Evolutionary conservation across 2,113 vertebrate genomes (phyloP), one percentile per base, ranked within the genome.

Genomic region (Otocyon megalotis): DNA sequence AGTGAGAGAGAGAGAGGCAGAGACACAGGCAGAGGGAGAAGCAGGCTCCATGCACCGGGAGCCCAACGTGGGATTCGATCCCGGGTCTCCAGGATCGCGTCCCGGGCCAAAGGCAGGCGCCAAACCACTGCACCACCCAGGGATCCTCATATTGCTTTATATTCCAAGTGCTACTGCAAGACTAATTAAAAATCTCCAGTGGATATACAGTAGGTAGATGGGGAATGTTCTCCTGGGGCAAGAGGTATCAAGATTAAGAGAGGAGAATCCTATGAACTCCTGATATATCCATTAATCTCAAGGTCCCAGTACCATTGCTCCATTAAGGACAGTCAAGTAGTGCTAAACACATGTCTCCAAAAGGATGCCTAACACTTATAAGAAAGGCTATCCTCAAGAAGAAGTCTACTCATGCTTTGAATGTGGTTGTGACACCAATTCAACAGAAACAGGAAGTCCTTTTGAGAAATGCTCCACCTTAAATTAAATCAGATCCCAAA

Each of bases 401-500:
- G 48, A 85, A 72, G 26, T 35, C 26, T 17, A 53, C 12, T 56
- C 2, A 20, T 67, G 5, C 17, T 84, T 69, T 62, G 53, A 91
- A 88, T 32, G 24, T 0, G 43, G 12, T 62, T 65, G 30, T 11
- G 7, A 5, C 43, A 95, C 53, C 79, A 92, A 50, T 19, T 94
- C 84, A 74, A 54, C 20, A 63, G n/a, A 74, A 84, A 76, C 8
- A 65, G n/a, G 14, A 71, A 83, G 26, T 4, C 5, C 28, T 93
- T 94, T 30, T 69, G 53, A 90, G 60, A 88, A 92, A 83, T 12
- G 16, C 15, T 48, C 16, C 32, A 77, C 9, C 53, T 95, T 37
- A 90, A 90, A 15, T 83, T 74, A 82, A 97, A 88, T 16, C 15
- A 90, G 35, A 82, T 95, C n/a, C 81, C 60, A 95, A 62, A 50